Evolutionary conservation across 2,888 invertebrate species (phyloP), one percentile per base, ranked within the genome.

Genomic region (Dexiosoma caninum): DNA sequence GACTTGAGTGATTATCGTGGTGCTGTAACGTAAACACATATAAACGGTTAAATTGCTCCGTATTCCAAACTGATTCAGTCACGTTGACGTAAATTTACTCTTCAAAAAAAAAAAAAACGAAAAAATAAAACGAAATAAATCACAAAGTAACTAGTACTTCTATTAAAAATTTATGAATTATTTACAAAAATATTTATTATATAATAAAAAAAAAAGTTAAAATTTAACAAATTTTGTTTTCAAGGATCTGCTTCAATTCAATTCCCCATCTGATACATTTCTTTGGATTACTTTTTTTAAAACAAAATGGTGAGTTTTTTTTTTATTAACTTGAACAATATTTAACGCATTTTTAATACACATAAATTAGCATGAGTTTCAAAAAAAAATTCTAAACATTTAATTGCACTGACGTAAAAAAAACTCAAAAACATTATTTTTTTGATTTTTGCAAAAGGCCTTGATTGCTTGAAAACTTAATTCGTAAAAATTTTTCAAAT

Each of bases 1-100:
- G 82, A 85, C 85, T 85, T 85, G 85, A 86, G 86, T 86, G 86
- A 86, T 86, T 86, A 85, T 85, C 85, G 84, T 84, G 84, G 81
- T 85, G 84, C 86, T 85, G 84, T 82, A 84, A 84, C 83, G 86
- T 85, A 82, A 85, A 86, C 85, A 86, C 86, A 85, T 51, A 81
- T 64, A 77, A 69, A 84, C 83, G 77, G 69, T 80, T 78, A 77
- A 75, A 75, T 79, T 70, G 75, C 72, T 70, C 42, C 70, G 70
- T 70, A 77, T 78, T 75, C 78, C 75, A 60, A 53, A 77, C 55
- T 42, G 66, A 69, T 69, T 51, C 49, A 67, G 49, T n/a, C n/a
- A n/a, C 66, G 27, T 70, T 78, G 74, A 74, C 57, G 64, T 51
- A 64, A 30, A 55, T 72, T 72, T 55, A 32, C 42, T 44, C 42